Evolutionary conservation across 2,888 invertebrate genomes (phyloP).

Genomic region (Carcina quercana): DNA sequence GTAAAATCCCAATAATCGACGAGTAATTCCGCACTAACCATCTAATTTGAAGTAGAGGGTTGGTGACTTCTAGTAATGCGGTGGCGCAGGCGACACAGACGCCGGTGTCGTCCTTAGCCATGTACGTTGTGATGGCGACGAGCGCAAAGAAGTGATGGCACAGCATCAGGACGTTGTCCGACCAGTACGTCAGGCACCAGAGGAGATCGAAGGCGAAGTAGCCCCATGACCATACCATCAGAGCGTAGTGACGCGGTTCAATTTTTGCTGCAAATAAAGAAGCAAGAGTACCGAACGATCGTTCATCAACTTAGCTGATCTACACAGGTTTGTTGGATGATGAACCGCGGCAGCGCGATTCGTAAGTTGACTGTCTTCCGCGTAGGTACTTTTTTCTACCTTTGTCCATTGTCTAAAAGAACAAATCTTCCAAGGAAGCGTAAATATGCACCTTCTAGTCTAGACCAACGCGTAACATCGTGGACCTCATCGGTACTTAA

Average conservation of each 20-base stretch:
- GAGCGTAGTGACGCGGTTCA: constrained; percentile 41
- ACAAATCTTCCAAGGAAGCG: too few species aligned
- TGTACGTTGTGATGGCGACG: constrained; percentile 62
- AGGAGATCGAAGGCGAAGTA: constrained; percentile 77
- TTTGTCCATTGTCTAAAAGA: too few species aligned
- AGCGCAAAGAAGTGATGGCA: constrained; percentile 70
- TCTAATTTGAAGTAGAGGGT: constrained; percentile 75
- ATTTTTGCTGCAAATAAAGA: constrained; percentile 33
- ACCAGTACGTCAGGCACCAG: constrained; percentile 73
- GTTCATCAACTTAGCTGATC: too few species aligned
- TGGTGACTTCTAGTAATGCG: constrained; percentile 75
- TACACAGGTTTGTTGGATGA: too few species aligned
- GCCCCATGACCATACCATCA: constrained; percentile 75
- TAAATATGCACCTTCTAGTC: too few species aligned
- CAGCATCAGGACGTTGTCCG: constrained; percentile 67
- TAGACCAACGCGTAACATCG: too few species aligned
- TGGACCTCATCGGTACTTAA: too few species aligned
- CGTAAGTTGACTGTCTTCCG: too few species aligned
- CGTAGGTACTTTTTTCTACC: too few species aligned
- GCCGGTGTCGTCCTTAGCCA: constrained; percentile 64
- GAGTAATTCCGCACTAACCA: constrained; percentile 50
- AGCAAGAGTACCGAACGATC: too few species aligned
- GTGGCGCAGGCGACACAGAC: constrained; percentile 71
- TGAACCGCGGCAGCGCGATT: too few species aligned
- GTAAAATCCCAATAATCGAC: too few species aligned